Evolutionary conservation across 2,888 invertebrate species (phyloP).

Genomic region (Folsomia manolachei): DNA sequence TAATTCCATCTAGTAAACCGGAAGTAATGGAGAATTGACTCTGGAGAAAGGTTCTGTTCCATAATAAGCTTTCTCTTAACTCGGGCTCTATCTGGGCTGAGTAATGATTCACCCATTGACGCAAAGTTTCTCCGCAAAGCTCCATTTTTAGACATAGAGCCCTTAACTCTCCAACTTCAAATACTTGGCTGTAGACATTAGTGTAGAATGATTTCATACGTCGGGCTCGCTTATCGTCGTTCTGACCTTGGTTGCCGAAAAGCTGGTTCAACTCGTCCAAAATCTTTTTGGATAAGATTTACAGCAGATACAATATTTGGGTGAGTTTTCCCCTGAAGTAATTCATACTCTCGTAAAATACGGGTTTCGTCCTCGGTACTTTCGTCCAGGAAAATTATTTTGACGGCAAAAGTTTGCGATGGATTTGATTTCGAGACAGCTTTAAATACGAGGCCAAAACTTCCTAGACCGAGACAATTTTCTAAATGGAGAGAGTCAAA

Average conservation of each 20-base stretch:
- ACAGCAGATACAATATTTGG: not conserved
- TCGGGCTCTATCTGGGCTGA: not conserved
- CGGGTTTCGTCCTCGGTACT: not conserved
- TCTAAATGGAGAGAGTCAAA: not conserved
- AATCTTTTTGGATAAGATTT: not conserved
- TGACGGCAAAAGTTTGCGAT: not conserved
- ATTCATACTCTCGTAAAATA: not conserved
- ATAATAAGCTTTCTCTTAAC: not conserved
- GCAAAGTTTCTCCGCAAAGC: not conserved
- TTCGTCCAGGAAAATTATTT: not conserved
- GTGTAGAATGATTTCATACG: no score
- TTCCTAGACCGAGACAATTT: not conserved
- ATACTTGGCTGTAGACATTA: no score
- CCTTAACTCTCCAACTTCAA: not conserved
- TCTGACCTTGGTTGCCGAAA: not conserved
- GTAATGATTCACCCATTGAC: not conserved
- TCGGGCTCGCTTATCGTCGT: not conserved
- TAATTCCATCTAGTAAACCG: not conserved
- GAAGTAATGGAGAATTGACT: not conserved
- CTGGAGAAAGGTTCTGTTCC: not conserved
- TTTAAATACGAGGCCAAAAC: not conserved
- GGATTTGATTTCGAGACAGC: not conserved
- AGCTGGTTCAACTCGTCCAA: not conserved
- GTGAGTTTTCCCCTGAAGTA: not conserved
- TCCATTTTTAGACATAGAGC: not conserved